Evolutionary conservation across 1,140 invertebrate genomes (phyloP).

Genomic region (Psix sp.): DNA sequence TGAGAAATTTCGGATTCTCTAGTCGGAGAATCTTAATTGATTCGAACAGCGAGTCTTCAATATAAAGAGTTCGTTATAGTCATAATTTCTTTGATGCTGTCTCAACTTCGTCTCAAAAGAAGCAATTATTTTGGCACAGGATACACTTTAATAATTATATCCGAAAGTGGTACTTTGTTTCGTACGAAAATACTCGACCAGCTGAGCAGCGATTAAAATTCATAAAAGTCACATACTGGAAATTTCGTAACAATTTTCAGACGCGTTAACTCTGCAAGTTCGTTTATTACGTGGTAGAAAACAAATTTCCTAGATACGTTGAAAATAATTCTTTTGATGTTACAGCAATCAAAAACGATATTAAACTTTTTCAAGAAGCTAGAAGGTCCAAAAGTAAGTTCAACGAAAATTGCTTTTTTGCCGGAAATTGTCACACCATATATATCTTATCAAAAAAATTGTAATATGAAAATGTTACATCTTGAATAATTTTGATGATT

Average conservation of each 20-base stretch:
- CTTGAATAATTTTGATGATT: too few relatives aligned
- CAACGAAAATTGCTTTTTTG: too few relatives aligned
- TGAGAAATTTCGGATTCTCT: conserved; percentile 33
- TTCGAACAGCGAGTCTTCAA: conserved; percentile 25
- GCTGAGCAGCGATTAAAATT: conserved; percentile 50
- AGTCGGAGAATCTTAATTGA: conserved; percentile 50
- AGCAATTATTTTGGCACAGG: conserved; percentile 50
- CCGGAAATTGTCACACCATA: too few relatives aligned
- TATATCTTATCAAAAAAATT: too few relatives aligned
- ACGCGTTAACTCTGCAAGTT: too few relatives aligned
- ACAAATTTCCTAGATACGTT: too few relatives aligned
- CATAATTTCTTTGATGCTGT: conserved; percentile 53
- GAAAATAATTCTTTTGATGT: too few relatives aligned
- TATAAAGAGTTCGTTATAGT: conserved; percentile 46
- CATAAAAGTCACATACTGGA: conserved; percentile 19
- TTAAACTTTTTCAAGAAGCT: too few relatives aligned
- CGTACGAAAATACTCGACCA: conserved; percentile 31
- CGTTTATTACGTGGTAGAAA: neutral
- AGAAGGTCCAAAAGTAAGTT: too few relatives aligned
- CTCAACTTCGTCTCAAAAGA: conserved; percentile 46
- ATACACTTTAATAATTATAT: conserved; percentile 47
- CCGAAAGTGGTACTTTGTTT: conserved; percentile 41
- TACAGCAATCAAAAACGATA: too few relatives aligned
- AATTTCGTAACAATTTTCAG: neutral
- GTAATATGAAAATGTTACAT: too few relatives aligned